Evolutionary conservation across 2,113 vertebrate genomes (phyloP).

Genomic region (Entelurus aequoreus): DNA sequence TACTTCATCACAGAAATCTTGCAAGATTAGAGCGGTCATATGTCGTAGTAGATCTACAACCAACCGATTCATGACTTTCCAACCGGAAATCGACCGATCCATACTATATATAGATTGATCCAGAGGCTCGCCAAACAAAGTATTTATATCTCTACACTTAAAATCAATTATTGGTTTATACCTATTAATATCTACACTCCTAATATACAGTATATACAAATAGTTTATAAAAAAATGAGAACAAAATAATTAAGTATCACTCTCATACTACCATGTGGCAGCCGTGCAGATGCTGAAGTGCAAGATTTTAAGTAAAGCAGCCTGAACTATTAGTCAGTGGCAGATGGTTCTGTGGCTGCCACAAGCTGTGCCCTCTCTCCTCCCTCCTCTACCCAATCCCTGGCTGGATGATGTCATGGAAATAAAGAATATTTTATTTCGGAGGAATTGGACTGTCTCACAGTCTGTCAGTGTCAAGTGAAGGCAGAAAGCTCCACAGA

Average conservation of each 20-base stretch:
- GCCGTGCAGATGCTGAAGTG: constrained; percentile 42
- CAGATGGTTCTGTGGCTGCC: constrained; percentile 89
- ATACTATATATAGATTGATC: no score
- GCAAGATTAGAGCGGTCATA: no score
- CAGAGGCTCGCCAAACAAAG: no score
- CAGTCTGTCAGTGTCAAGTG: constrained; percentile 75
- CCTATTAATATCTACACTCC: no score
- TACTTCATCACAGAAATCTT: no score
- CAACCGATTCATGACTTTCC: no score
- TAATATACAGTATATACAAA: no score
- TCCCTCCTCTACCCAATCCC: constrained; percentile 57
- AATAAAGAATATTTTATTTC: constrained; percentile 79
- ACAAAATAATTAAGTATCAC: not conserved
- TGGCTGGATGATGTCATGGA: constrained; percentile 84
- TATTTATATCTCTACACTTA: no score
- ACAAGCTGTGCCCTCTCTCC: constrained; percentile 83
- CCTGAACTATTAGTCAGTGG: constrained; percentile 76
- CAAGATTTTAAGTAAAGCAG: constrained; percentile 77
- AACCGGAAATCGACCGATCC: no score
- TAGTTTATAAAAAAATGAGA: no score
- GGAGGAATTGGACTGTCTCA: constrained; percentile 68
- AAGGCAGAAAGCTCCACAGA: constrained; percentile 70
- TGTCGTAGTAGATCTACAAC: no score
- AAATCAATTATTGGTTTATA: no score
- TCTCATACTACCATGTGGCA: constrained; percentile 14